These are phyloP conservation scores for Zygothrica quintamaculata DNA, from an alignment of 2,888 invertebrate genomes.

Conservation along the genomic window DNA sequence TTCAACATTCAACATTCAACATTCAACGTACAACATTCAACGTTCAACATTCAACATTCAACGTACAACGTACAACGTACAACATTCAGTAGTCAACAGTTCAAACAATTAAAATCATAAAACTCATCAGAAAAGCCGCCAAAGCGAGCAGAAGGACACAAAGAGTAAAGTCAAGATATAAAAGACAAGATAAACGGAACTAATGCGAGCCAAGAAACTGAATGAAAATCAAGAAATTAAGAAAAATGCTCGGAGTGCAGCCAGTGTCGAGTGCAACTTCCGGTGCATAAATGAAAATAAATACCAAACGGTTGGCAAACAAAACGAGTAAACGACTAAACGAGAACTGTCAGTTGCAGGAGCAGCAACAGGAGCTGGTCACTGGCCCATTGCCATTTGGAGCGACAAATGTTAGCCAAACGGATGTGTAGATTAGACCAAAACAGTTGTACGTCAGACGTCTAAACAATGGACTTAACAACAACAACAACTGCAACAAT, in stretches of 20 bases:
- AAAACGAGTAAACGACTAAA: slow-evolving; percentile 29
- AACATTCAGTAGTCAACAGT: slow-evolving; percentile 25
- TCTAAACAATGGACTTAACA: slow-evolving; percentile 71
- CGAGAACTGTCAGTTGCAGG: slow-evolving; percentile 59
- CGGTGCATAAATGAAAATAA: slow-evolving; percentile 79
- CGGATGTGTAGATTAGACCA: slow-evolving; percentile 76
- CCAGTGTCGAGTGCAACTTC: slow-evolving; percentile 65
- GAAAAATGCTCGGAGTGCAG: slow-evolving; percentile 56
- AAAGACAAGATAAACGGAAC: slow-evolving; percentile 68
- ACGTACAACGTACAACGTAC: slow-evolving; percentile 30
- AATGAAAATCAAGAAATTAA: slow-evolving; percentile 60
- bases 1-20: neutral
- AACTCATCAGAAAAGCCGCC: slow-evolving; percentile 48
- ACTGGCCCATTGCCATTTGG: slow-evolving; percentile 41
- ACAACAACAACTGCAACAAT: slow-evolving; percentile 29
- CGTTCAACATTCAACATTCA: neutral
- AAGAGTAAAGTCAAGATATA: slow-evolving; percentile 52
- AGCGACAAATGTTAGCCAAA: slow-evolving; percentile 72
- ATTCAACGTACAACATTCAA: neutral
- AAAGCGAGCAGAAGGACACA: slow-evolving; percentile 32
- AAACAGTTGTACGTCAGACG: slow-evolving; percentile 60
- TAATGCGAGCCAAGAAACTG: slow-evolving; percentile 60
- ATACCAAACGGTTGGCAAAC: slow-evolving; percentile 46
- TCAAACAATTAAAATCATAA: slow-evolving; percentile 68
- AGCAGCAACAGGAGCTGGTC: slow-evolving; percentile 17